Conservation (phyloP, 2,888 invertebrate species). For the Candidula unifasciata region DNA sequence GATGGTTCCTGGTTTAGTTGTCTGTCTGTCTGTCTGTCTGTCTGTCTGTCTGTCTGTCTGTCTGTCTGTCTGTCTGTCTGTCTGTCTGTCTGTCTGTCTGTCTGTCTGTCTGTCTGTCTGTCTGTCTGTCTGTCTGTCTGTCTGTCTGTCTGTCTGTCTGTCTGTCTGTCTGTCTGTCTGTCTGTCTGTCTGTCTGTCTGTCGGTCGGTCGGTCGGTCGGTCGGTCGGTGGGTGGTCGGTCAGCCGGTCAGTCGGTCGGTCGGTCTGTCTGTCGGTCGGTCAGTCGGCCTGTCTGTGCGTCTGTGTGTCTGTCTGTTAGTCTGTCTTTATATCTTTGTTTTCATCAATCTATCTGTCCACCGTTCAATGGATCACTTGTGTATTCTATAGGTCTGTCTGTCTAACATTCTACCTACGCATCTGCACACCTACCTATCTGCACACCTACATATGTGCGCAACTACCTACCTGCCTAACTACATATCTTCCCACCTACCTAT, state of each 20-base stretch:
- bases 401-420: too few species aligned
- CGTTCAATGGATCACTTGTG: too few species aligned
- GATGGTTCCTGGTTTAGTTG: too few species aligned
- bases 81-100: background rate
- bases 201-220: background rate
- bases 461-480: too few species aligned
- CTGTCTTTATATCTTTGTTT: too few species aligned
- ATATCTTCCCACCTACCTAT: too few species aligned
- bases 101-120: background rate
- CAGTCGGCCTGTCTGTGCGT: background rate
- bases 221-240: background rate
- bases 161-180: constrained; percentile 7
- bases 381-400: too few species aligned
- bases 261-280: background rate
- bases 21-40: constrained; percentile 24
- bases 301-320: background rate
- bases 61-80: constrained; percentile 5
- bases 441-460: too few species aligned
- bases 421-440: too few species aligned
- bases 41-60: constrained; percentile 9
- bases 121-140: constrained; percentile 9
- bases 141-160: constrained; percentile 23
- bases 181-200: background rate
- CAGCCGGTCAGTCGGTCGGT: background rate
- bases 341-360: too few species aligned